Evolutionary conservation across 2,797 vertebrate genomes (phyloP).

Genomic region (Tympanoctomys barrerae): DNA sequence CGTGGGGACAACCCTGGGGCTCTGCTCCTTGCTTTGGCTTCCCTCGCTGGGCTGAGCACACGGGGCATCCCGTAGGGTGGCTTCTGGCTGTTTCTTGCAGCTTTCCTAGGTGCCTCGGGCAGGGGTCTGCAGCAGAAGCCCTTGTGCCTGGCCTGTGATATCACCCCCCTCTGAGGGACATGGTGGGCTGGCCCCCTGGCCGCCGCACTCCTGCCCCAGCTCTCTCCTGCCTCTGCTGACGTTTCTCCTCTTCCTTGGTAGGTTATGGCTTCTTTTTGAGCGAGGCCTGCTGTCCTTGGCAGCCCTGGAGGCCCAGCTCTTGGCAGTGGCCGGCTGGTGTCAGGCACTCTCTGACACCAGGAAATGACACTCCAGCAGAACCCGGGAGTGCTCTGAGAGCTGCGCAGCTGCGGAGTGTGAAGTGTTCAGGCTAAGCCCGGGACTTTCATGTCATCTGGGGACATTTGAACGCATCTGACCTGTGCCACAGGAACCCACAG

Average conservation of each 20-base stretch:
- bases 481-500: background rate
- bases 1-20: too few relatives aligned
- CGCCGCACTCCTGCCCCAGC: background rate
- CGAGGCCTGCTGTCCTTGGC: background rate
- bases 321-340: fast-evolving
- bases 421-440: background rate
- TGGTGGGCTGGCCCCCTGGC: fast-evolving
- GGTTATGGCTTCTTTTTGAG: background rate
- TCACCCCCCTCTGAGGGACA: background rate
- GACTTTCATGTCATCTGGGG: background rate
- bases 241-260: background rate
- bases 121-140: fast-evolving
- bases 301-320: background rate
- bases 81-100: background rate
- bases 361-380: background rate
- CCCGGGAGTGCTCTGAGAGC: background rate
- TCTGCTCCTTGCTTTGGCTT: background rate
- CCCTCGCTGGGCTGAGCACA: background rate
- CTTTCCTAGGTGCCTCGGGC: fast-evolving
- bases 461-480: background rate
- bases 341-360: background rate
- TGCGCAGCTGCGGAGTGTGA: background rate
- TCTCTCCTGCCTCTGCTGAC: fast-evolving
- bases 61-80: fast-evolving
- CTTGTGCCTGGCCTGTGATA: background rate